Evolutionary conservation across 1,140 invertebrate genomes (phyloP).

Genomic region (Sarcophaga bullata): DNA sequence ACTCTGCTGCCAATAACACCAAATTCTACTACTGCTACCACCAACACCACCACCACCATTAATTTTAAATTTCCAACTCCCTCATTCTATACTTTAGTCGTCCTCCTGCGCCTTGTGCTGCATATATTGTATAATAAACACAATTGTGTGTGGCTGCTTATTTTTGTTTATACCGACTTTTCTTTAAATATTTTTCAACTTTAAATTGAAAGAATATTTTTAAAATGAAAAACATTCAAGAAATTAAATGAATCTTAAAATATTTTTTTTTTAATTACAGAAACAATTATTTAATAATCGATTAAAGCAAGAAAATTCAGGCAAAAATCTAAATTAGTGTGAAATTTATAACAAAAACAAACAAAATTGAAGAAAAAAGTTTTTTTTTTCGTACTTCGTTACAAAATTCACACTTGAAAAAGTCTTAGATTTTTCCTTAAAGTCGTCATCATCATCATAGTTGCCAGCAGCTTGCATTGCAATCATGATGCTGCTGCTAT

Average conservation of each 20-base stretch:
- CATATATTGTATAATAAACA: neutral
- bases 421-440: slow-evolving; percentile 13
- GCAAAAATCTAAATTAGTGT: neutral
- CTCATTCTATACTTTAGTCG: neutral
- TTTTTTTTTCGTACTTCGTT: neutral
- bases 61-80: neutral
- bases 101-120: neutral
- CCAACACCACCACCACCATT: neutral
- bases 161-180: slow-evolving; percentile 7
- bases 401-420: slow-evolving; percentile 22
- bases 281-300: neutral
- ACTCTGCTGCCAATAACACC: neutral
- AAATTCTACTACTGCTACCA: neutral
- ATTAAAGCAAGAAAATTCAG: neutral
- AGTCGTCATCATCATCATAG: neutral
- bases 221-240: neutral
- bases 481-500: too few relatives aligned
- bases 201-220: neutral
- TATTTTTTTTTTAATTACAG: neutral
- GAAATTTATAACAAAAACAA: neutral
- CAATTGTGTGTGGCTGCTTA: slow-evolving; percentile 16
- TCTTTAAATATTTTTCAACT: neutral
- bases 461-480: too few relatives aligned
- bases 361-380: neutral
- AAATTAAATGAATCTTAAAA: neutral